These are phyloP conservation scores for Macquaria australasica DNA, from an alignment of 2,113 vertebrate species.

Conservation along the genomic window DNA sequence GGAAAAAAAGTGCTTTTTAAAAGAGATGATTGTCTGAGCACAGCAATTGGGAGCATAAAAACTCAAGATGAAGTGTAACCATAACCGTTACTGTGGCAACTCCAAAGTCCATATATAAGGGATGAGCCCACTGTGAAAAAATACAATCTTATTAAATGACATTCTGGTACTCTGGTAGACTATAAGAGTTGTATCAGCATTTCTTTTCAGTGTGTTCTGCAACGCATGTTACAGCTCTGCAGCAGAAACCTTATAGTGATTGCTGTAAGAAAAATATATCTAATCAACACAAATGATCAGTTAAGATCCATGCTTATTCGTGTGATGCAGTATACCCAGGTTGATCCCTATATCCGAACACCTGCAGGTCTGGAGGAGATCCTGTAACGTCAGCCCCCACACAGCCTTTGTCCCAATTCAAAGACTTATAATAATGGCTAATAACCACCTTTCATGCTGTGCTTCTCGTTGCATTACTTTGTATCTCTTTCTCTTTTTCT, in stretches of 20 bases:
- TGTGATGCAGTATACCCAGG: slow-evolving; percentile 7
- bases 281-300: neutral
- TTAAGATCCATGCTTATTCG: neutral
- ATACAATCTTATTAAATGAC: neutral
- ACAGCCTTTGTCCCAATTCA: neutral
- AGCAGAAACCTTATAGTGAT: neutral
- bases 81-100: neutral
- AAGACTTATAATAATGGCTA: neutral
- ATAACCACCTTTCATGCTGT: slow-evolving; percentile 12
- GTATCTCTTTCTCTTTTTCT: neutral
- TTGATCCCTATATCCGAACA: slow-evolving; percentile 24
- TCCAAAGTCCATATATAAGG: neutral
- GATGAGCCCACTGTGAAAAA: neutral
- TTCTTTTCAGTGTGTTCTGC: neutral
- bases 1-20: neutral
- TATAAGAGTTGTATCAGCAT: neutral
- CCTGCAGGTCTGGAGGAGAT: slow-evolving; percentile 60
- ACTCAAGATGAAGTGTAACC: neutral
- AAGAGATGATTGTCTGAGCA: neutral
- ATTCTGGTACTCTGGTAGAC: neutral
- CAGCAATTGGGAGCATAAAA: neutral
- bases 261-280: neutral
- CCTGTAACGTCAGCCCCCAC: slow-evolving; percentile 65
- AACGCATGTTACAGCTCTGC: neutral
- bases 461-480: neutral